Evolutionary conservation across 2,113 vertebrate genomes (phyloP).

Genomic region (Triplophysa rosa): DNA sequence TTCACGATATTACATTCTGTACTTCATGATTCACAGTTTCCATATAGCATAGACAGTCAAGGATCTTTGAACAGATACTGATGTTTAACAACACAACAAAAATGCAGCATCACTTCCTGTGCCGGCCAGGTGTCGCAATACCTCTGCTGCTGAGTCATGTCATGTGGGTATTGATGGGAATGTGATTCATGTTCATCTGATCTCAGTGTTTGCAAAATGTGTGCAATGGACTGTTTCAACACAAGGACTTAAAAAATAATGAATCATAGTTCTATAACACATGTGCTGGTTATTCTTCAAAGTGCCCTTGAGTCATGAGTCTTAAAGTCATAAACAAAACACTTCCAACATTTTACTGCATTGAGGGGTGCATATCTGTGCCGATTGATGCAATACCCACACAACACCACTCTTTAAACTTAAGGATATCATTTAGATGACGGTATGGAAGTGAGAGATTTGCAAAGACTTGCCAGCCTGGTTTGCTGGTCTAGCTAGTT

Average conservation of each 20-base stretch:
- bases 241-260: constrained; percentile 19
- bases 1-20: constrained; percentile 38
- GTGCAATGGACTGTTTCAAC: constrained; percentile 45
- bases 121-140: not conserved
- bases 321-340: constrained; percentile 31
- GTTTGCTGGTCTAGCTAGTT: too few species aligned
- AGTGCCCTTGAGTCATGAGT: constrained; percentile 54
- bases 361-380: not conserved
- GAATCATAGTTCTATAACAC: constrained; percentile 50
- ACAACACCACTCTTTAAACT: too few species aligned
- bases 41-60: not conserved
- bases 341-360: not conserved
- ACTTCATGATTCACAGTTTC: constrained; percentile 54
- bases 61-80: not conserved
- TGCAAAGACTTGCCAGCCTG: too few species aligned
- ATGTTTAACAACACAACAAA: not conserved
- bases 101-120: not conserved
- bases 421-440: too few species aligned
- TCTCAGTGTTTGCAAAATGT: constrained; percentile 25
- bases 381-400: not conserved
- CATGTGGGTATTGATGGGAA: not conserved
- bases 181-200: constrained; percentile 25
- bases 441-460: too few species aligned
- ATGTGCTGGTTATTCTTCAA: constrained; percentile 50
- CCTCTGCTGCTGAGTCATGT: constrained; percentile 12